phyloP scores from a whole-genome alignment of 1,140 invertebrate species.

The Drosophila azteca region DNA sequence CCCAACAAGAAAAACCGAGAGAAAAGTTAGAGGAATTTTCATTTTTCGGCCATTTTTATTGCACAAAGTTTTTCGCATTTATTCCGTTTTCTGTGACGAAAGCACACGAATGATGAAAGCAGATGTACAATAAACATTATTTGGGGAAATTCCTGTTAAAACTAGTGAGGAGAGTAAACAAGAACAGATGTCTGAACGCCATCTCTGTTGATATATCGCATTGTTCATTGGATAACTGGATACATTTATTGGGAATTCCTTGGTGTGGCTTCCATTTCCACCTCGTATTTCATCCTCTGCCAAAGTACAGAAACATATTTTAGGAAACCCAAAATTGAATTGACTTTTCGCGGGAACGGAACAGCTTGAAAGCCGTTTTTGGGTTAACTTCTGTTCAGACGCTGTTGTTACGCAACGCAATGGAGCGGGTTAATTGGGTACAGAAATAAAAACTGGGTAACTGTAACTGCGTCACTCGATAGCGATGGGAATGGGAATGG shows the following conservation, averaged over 20 bases:
- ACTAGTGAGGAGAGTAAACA: neutral
- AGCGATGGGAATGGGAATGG: slow-evolving; percentile 41
- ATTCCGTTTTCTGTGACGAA: no score
- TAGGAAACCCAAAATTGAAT: no score
- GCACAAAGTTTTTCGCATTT: no score
- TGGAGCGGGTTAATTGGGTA: slow-evolving; percentile 48
- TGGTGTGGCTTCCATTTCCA: no score
- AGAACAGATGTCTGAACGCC: neutral
- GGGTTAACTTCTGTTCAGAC: slow-evolving; percentile 20
- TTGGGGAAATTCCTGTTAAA: slow-evolving; percentile 15
- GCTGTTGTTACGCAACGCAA: slow-evolving; percentile 60
- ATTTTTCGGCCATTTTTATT: no score
- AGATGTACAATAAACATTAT: neutral
- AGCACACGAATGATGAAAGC: slow-evolving; percentile 1
- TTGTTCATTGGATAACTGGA: neutral
- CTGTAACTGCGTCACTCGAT: slow-evolving; percentile 59
- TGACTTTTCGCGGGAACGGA: slow-evolving; percentile 34
- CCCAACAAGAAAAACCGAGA: no score
- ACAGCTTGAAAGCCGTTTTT: slow-evolving; percentile 30
- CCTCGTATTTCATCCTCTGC: no score
- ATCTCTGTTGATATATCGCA: no score
- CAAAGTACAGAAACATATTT: no score
- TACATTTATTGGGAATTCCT: neutral
- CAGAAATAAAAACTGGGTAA: slow-evolving; percentile 45
- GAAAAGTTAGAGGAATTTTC: no score